Evolutionary conservation across 2,797 vertebrate genomes (phyloP), one percentile per base, ranked within the genome.

Genomic region (Antrozous pallidus): DNA sequence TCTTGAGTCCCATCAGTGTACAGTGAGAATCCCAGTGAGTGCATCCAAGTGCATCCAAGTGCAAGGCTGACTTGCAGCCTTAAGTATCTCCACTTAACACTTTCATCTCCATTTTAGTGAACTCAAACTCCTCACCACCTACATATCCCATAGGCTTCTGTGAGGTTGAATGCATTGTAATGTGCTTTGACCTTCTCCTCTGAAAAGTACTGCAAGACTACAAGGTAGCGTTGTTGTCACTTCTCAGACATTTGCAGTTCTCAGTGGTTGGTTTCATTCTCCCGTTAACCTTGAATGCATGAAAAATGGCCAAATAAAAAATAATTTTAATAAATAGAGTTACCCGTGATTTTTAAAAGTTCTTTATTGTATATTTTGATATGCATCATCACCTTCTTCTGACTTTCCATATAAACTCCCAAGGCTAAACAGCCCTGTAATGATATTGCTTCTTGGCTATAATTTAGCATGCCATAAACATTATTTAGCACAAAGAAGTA

Each of bases 311-410:
- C 61, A 96, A 88, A 95, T 97, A 95, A 96, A 96, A 96, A 96
- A 74, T 97, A 94, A 96, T 97, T 91, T 94, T 95, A 96, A 96
- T 97, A 97, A 96, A 97, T 97, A 96, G 97, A 96, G 94, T 97
- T 93, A 92, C 88, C 74, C 78, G 51, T 96, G 96, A 96, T 96
- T 97, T 97, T 95, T 86, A 14, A 94, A 96, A 96, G 94, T 96
- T 96, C 96, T 95, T 97, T 97, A 96, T 97, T 97, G 94, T 96
- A 90, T 97, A 96, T 92, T 97, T 97, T 94, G 95, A 90, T 95
- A 96, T 63, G 96, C 95, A 92, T 95, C 96, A 95, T 97, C 95
- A 93, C 95, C 95, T 96, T 97, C 96, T 86, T 78, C 84, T 95
- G 94, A 97, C 94, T 96, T 96, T 96, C 81, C 94, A 86, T 93